phyloP scores from a whole-genome alignment of 2,113 vertebrate species.

The Stegastes partitus region DNA sequence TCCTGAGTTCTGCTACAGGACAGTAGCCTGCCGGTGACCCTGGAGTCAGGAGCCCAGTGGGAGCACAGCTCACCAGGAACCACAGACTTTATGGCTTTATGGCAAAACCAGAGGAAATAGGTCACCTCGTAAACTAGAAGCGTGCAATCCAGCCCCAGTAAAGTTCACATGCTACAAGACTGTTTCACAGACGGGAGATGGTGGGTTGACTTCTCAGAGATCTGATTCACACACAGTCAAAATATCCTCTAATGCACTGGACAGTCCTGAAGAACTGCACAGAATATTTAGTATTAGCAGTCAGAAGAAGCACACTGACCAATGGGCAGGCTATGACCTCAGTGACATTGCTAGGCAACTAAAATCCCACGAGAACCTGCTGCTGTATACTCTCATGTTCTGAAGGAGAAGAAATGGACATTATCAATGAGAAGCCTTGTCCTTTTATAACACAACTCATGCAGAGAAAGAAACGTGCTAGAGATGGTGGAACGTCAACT shows the following conservation, averaged over 20 bases:
- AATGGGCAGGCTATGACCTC: neutral
- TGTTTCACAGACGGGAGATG: neutral
- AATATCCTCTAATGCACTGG: neutral
- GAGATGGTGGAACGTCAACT: neutral
- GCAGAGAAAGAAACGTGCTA: neutral
- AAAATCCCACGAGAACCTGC: neutral
- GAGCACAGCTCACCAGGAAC: constrained; percentile 33
- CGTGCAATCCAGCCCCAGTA: constrained; percentile 16
- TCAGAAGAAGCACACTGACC: constrained; percentile 1
- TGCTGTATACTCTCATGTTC: neutral
- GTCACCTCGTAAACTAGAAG: constrained; percentile 24
- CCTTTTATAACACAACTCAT: neutral
- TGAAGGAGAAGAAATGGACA: neutral
- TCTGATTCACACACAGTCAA: neutral
- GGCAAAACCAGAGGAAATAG: constrained; percentile 43
- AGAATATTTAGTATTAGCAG: neutral
- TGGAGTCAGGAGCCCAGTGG: constrained; percentile 12
- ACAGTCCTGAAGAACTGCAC: neutral
- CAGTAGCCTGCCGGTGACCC: constrained; percentile 49
- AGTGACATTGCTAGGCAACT: neutral
- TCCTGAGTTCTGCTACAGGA: constrained; percentile 29
- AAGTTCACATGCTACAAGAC: constrained; percentile 17
- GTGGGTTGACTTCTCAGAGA: neutral
- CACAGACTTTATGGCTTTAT: constrained; percentile 30
- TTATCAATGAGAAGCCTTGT: neutral